Conservation (phyloP, 2,888 invertebrate species). For the Onthophagus sagittarius region DNA sequence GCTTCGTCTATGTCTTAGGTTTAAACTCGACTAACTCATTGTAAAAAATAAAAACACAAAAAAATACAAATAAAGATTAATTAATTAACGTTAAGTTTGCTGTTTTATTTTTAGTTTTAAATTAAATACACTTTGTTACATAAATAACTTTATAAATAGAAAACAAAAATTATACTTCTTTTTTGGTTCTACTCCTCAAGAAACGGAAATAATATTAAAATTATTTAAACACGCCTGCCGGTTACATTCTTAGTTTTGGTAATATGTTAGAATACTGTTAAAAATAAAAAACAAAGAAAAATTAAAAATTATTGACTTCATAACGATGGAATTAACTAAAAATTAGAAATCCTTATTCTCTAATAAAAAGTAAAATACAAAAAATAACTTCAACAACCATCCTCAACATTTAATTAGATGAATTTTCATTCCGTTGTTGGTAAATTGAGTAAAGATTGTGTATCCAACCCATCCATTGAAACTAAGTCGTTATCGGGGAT, state of each 20-base stretch:
- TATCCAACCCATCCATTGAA: conserved; percentile 61
- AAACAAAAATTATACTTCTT: neutral
- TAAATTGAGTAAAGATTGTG: conserved; percentile 64
- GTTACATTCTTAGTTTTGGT: neutral
- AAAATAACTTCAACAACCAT: neutral
- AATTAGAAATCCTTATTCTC: neutral
- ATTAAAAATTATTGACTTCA: conserved; percentile 8
- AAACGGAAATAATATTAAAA: neutral
- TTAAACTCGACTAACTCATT: too few species aligned
- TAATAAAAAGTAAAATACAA: neutral
- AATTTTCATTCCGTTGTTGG: conserved; percentile 57
- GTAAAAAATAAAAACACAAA: neutral
- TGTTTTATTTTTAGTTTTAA: neutral
- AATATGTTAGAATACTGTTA: conserved; percentile 8
- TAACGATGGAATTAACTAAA: neutral
- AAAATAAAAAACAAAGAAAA: conserved; percentile 5
- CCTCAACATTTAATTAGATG: neutral
- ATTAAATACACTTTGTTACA: conserved; percentile 4
- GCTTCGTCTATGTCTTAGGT: too few species aligned
- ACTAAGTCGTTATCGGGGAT: conserved; percentile 55
- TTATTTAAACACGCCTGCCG: neutral
- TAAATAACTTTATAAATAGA: conserved; percentile 10
- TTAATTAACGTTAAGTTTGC: neutral
- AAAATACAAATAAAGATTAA: neutral
- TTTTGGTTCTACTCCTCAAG: neutral